Evolutionary conservation across 2,888 invertebrate species (phyloP).

Genomic region (Lycocerus yunnanus): DNA sequence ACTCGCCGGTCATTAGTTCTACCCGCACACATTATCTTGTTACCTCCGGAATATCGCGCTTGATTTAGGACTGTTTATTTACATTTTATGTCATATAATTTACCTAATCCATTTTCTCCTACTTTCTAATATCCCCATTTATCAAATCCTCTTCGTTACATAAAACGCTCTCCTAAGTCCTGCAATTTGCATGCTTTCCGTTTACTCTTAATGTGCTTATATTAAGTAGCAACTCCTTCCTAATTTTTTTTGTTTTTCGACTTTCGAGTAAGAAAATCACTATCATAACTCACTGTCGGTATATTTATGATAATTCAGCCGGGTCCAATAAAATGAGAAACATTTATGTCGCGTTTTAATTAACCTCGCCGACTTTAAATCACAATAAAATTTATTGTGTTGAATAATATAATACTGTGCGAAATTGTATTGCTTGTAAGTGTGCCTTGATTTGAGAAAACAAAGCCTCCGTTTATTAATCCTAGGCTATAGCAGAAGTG

Average conservation of each 20-base stretch:
- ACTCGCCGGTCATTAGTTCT: constrained; percentile 56
- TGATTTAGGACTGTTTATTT: constrained; percentile 44
- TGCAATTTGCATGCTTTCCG: background rate
- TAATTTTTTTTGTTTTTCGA: too few relatives aligned
- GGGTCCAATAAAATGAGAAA: background rate
- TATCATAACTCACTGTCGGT: too few relatives aligned
- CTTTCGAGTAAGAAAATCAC: too few relatives aligned
- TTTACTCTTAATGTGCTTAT: too few relatives aligned
- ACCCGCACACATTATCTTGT: constrained; percentile 53
- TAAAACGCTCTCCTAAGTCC: background rate
- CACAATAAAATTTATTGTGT: background rate
- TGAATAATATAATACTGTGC: background rate
- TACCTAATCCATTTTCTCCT: background rate
- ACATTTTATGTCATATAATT: constrained; percentile 31
- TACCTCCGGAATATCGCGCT: constrained; percentile 48
- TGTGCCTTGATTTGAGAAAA: constrained; percentile 28
- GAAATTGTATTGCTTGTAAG: constrained; percentile 19
- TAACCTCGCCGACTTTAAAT: background rate
- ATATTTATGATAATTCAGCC: too few relatives aligned
- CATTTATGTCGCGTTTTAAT: background rate
- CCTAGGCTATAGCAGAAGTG: constrained; percentile 31
- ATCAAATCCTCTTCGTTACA: background rate
- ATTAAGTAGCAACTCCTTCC: too few relatives aligned
- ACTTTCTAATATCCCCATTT: background rate
- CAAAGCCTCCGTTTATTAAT: constrained; percentile 34